Percentiles rank a stretch among this genome's conserved stretches.
These are phyloP conservation scores for Drosophila biarmipes DNA, from an alignment of 1,140 invertebrate genomes.

Conservation along the genomic window DNA sequence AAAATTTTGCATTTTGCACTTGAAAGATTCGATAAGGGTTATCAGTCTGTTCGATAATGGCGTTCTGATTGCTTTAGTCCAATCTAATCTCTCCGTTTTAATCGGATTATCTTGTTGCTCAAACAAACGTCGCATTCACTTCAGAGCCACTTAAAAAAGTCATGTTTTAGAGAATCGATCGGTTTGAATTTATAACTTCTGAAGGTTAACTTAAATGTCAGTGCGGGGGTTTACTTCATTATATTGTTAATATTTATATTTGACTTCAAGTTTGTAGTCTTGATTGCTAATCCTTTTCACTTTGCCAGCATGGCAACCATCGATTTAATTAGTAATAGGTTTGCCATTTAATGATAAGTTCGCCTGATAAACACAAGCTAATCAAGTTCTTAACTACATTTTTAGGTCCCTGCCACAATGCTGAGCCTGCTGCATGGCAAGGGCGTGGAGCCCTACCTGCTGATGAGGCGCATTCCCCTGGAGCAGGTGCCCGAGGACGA, in stretches of 20 bases:
- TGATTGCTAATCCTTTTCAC: neutral
- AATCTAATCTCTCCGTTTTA: conserved; percentile 27
- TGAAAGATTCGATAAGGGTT: conserved; percentile 9
- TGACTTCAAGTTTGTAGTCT: no score
- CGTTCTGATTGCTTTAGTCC: neutral
- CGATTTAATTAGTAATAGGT: neutral
- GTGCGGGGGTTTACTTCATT: neutral
- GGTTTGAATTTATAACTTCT: neutral
- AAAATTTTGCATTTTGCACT: conserved; percentile 1
- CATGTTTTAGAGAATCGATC: neutral
- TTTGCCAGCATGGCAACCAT: neutral
- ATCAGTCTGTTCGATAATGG: conserved; percentile 2
- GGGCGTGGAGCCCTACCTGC: conserved; percentile 90
- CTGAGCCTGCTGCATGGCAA: conserved; percentile 93
- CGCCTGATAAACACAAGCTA: neutral
- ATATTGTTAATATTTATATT: no score
- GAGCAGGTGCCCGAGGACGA: conserved; percentile 92
- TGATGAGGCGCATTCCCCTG: conserved; percentile 92
- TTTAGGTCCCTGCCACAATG: conserved; percentile 89
- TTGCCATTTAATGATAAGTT: neutral
- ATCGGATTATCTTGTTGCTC: conserved; percentile 15
- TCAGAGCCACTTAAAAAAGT: conserved; percentile 7
- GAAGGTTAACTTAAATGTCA: neutral
- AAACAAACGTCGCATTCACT: neutral
- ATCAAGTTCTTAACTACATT: conserved; percentile 55